Base-by-base conservation (phyloP, 2,113 vertebrate genomes). In the Acrocephalus kingi region DNA sequence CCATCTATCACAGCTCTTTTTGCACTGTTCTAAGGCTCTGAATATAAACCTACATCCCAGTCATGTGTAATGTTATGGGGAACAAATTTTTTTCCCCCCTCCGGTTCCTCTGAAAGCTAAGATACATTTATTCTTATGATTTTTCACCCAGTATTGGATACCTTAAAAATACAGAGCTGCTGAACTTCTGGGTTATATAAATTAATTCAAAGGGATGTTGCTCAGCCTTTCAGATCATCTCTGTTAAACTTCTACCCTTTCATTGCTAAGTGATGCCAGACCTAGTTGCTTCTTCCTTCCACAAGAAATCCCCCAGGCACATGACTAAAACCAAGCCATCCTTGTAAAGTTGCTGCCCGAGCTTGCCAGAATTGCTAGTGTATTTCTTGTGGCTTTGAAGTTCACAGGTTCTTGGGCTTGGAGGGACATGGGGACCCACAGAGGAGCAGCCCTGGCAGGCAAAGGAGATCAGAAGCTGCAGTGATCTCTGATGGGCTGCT, bases 361-460 rank as follows among this genome's bases (percentile, higher is more conserved):
- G 61, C 45, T 94, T 72, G 31, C 73, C 33, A 68, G 76, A 88
- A 81, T 68, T 77, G 72, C 68, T 87, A 9, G 13, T 84, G 56
- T 6, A 1, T 78, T 94, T 92, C 45, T 77, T 35, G 25, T 81
- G 79, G 83, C 79, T 95, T 92, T 97, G 88, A 93, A 89, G 76
- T 78, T 89, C 11, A 4, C 3, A 12, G 52, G 41, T 21, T 4
- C 41, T 61, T 41, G 21, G 41, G 11, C 9, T 90, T 88, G 37
- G 49, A 56, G 64, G 49, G 48, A 55, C 2, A 0, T 14, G 14
- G 49, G 25, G 68, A 75, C 37, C 22, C 41, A 84, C 7, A 39
- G 43, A 77, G 59, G 15, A 1, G 2, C 20, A 61, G 20, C 24
- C 17, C 33, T 85, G 33, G 19, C 56, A 84, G 84, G 61, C 28